phyloP scores from a whole-genome alignment of 2,113 vertebrate genomes.

The Rhinolophus ferrumequinum region DNA sequence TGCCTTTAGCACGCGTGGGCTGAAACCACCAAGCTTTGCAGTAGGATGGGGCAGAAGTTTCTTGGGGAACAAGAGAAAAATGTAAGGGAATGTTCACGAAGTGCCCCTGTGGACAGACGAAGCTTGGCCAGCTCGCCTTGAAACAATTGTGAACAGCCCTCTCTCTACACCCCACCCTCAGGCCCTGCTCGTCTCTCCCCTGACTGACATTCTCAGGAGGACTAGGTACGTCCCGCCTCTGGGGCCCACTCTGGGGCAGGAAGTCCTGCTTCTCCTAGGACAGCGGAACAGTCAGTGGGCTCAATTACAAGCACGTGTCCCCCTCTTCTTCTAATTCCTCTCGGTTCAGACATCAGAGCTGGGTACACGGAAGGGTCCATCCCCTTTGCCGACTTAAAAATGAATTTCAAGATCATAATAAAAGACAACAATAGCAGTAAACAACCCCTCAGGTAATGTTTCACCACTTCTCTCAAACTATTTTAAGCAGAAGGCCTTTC shows the following conservation, averaged over 20 bases:
- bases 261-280: neutral
- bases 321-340: neutral
- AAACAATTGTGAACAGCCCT: neutral
- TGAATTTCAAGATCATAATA: neutral
- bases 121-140: neutral
- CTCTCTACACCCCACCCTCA: neutral
- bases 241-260: rapidly evolving
- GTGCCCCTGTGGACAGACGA: neutral
- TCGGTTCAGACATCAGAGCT: neutral
- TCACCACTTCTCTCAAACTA: neutral
- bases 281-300: rapidly evolving
- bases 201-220: neutral
- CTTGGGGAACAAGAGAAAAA: neutral
- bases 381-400: neutral
- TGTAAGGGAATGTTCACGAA: neutral
- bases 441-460: neutral
- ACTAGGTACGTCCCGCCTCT: neutral
- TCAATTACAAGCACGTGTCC: neutral
- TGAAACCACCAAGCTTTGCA: neutral
- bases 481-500: neutral
- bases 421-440: neutral
- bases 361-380: neutral
- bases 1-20: neutral
- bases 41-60: neutral
- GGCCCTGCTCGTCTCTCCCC: too few species aligned